phyloP scores from a whole-genome alignment of 2,888 invertebrate species.

The Sthenelais limicola region DNA sequence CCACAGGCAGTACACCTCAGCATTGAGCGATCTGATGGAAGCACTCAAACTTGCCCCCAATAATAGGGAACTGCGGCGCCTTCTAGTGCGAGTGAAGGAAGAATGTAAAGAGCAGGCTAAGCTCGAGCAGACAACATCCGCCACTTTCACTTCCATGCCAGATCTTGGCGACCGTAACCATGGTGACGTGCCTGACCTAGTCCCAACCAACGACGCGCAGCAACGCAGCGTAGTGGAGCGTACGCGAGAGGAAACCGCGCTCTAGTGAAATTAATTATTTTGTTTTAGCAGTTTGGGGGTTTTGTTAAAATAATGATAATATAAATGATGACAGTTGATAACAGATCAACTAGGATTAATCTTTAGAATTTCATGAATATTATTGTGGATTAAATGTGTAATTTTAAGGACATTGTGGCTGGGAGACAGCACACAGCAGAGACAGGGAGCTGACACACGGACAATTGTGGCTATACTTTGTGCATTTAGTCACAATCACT shows the following conservation, averaged over 20 bases:
- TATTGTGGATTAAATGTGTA: too few relatives aligned
- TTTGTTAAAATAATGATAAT: too few relatives aligned
- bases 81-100: constrained; percentile 82
- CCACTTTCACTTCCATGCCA: constrained; percentile 27
- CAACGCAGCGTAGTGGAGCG: constrained; percentile 48
- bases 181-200: constrained; percentile 44
- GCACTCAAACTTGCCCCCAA: constrained; percentile 83
- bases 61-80: constrained; percentile 82
- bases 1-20: constrained; percentile 73
- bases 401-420: neutral
- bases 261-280: too few relatives aligned
- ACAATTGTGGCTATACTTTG: too few relatives aligned
- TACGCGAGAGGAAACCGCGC: constrained; percentile 52
- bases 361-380: too few relatives aligned
- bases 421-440: neutral
- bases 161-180: constrained; percentile 24
- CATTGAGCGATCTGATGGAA: constrained; percentile 86
- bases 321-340: too few relatives aligned
- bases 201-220: constrained; percentile 28
- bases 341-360: too few relatives aligned
- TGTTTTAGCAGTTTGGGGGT: too few relatives aligned
- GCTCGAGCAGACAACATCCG: constrained; percentile 14
- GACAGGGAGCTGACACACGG: constrained; percentile 6
- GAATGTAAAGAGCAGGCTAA: constrained; percentile 74
- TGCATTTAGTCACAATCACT: too few relatives aligned